phyloP scores from a whole-genome alignment of 2,113 vertebrate genomes.

The Capreolus pygargus region DNA sequence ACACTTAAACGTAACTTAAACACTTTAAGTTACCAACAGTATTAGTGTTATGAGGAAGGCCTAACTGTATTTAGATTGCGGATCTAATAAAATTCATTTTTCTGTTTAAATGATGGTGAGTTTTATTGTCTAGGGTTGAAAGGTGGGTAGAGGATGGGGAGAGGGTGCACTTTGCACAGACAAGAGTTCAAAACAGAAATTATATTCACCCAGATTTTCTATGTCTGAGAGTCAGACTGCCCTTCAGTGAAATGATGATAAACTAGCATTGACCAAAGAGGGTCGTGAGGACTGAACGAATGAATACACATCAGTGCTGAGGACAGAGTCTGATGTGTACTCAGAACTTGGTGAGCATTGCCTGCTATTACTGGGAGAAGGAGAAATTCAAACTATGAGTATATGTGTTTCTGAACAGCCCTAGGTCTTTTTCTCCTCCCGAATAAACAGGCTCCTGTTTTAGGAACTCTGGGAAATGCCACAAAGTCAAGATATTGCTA shows the following conservation, averaged over 20 bases:
- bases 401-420: background rate
- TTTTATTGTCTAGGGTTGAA: background rate
- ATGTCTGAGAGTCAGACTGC: background rate
- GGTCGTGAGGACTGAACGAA: background rate
- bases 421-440: background rate
- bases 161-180: background rate
- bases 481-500: background rate
- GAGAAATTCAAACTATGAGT: background rate
- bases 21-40: background rate
- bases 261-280: background rate
- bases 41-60: background rate
- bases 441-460: background rate
- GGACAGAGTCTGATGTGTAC: background rate
- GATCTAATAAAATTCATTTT: background rate
- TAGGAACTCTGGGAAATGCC: background rate
- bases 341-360: fast-evolving
- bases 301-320: fast-evolving
- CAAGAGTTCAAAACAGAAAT: background rate
- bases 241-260: background rate
- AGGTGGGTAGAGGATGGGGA: background rate
- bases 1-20: too few relatives aligned
- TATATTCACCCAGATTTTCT: background rate
- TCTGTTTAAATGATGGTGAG: background rate
- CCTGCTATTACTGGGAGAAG: background rate
- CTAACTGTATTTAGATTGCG: background rate